Evolutionary conservation across 2,888 invertebrate genomes (phyloP), one percentile per base, ranked within the genome.

Genomic region (Gandaritis pyraliata): DNA sequence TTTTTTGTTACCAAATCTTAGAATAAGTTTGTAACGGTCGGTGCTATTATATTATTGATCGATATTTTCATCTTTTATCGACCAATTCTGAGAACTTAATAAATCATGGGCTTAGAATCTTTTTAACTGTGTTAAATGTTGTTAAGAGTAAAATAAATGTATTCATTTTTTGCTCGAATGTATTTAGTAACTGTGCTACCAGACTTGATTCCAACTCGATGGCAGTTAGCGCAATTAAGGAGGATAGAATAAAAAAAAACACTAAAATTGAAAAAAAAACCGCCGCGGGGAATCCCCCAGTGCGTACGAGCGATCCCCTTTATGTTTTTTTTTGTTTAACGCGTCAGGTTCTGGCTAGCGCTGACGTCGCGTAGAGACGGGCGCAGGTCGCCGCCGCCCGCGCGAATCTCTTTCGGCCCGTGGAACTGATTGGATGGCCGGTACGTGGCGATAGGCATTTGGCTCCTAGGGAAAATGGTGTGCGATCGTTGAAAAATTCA

Each of bases 341-440:
- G 75, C 73, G 81, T 70, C 72, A 91, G 91, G 84, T 90, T 90
- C 80, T 79, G 86, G 80, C 74, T 91, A 86, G 88, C 85, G 85
- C 76, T 87, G 81, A 77, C 83, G 66, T 79, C 85, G 57, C 86
- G 87, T 51, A 48, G 33, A 64, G 76, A 74, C 51, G 85, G 85
- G 16, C 83, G 88, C 29, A 80, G 86, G 54, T 85, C 88, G 68
- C 88, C 90, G 68, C 88, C 90, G 72, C 90, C 91, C 70, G 85
- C 90, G 64, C 79, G 86, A 79, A 90, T 91, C 90, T 91, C 91
- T 90, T 92, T 92, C 91, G 91, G 91, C 86, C 91, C 91, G 77
- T 92, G 91, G 91, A 86, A 88, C 85, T 91, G 86, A 88, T 67
- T 64, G 69, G 73, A 66, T 56, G 61, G 57, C 70, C 70, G 81